A percentile compares a stretch with the other conserved stretches of the same genome.
phyloP scores from a whole-genome alignment of 2,888 invertebrate species.

The Resseliella maxima region DNA sequence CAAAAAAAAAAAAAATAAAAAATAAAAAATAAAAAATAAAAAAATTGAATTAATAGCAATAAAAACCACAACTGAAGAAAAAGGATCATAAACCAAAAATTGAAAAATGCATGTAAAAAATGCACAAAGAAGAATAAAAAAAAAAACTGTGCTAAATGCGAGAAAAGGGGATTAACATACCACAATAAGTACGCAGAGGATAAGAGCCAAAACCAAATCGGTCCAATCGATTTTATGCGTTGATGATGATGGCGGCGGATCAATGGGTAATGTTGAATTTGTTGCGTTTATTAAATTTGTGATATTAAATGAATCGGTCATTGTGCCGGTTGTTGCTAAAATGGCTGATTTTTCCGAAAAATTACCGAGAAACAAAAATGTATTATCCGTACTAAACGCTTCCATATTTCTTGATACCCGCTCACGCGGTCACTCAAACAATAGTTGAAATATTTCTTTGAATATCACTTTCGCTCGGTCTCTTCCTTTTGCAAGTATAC shows the following conservation, averaged over 20 bases:
- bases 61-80: neutral
- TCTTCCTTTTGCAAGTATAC: neutral
- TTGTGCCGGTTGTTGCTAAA: neutral
- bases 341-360: conserved; percentile 22
- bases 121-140: neutral
- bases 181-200: conserved; percentile 62
- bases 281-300: neutral
- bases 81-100: too few species aligned
- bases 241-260: neutral
- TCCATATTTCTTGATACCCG: neutral
- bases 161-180: neutral
- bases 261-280: neutral
- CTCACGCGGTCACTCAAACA: neutral
- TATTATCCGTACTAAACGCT: neutral
- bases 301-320: neutral
- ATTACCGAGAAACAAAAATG: neutral
- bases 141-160: neutral
- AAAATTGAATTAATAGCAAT: neutral
- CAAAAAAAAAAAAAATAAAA: neutral
- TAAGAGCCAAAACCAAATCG: conserved; percentile 67
- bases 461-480: neutral
- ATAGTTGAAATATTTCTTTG: neutral
- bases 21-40: neutral
- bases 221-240: conserved; percentile 52
- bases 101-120: neutral